Percentiles rank a stretch among this genome's conserved stretches.
Conservation (phyloP, 2,888 invertebrate genomes). For the Oeneis ivallda region DNA sequence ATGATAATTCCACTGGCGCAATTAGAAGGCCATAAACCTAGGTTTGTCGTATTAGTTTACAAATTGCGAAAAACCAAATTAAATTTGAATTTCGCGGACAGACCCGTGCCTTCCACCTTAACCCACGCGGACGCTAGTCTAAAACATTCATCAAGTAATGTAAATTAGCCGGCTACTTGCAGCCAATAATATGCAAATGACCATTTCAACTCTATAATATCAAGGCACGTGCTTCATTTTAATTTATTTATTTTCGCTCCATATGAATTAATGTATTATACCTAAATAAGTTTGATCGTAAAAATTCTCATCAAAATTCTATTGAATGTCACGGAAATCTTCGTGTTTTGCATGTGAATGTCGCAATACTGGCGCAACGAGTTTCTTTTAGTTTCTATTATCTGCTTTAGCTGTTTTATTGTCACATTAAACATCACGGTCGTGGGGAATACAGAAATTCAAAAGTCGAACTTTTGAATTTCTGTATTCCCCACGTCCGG, state of each 20-base stretch:
- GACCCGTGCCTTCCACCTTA: no score
- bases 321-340: not conserved
- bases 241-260: not conserved
- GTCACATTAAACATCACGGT: no score
- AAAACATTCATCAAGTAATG: not conserved
- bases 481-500: no score
- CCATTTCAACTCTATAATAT: not conserved
- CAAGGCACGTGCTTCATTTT: not conserved
- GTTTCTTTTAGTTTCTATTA: not conserved
- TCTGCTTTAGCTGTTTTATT: not conserved
- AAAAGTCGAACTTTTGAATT: no score
- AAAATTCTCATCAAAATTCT: not conserved
- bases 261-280: no score
- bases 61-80: no score
- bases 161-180: not conserved
- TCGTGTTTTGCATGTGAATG: not conserved
- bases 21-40: no score
- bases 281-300: not conserved
- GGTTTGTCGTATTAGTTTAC: no score
- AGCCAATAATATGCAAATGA: slow-evolving; percentile 1
- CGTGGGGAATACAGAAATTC: no score
- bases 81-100: no score
- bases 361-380: not conserved
- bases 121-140: no score
- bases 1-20: no score